phyloP scores from a whole-genome alignment of 2,888 invertebrate genomes.

The Parasteatoda lunata region DNA sequence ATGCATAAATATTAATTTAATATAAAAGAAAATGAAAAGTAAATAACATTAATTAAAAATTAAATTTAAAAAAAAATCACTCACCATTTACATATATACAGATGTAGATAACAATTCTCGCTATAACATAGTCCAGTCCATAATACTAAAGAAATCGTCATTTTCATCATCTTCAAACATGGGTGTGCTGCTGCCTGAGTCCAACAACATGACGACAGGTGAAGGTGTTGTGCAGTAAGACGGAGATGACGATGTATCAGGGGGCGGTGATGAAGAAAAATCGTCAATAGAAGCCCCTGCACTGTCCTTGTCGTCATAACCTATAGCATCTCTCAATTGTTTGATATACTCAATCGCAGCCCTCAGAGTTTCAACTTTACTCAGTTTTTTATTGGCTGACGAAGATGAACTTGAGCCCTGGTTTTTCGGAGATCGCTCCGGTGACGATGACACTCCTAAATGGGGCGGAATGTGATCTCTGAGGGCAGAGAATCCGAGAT shows the following conservation, averaged over 20 bases:
- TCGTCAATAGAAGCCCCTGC: conserved; percentile 20
- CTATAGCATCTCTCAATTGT: conserved; percentile 80
- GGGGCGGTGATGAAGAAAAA: conserved; percentile 18
- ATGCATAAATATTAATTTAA: too few relatives aligned
- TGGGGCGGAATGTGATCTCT: conserved; percentile 86
- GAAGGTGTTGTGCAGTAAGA: conserved; percentile 50
- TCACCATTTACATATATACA: conserved; percentile 16
- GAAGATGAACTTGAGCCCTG: not conserved
- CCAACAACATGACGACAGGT: conserved; percentile 41
- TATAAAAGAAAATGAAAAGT: too few relatives aligned
- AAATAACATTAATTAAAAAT: too few relatives aligned
- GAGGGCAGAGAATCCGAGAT: conserved; percentile 85
- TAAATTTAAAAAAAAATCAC: not conserved
- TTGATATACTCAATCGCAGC: conserved; percentile 93
- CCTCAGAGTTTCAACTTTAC: conserved; percentile 82
- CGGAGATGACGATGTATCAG: conserved; percentile 22
- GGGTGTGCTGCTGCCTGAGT: conserved; percentile 10
- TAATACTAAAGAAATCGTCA: conserved; percentile 54
- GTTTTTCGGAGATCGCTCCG: not conserved
- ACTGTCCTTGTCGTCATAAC: conserved; percentile 43
- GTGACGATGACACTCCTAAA: not conserved
- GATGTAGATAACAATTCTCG: conserved; percentile 8
- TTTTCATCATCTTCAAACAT: conserved; percentile 50
- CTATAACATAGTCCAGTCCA: conserved; percentile 59
- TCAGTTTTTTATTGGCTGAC: conserved; percentile 72